Evolutionary conservation across 2,113 vertebrate species (phyloP).

Genomic region (Ctenomys sociabilis): DNA sequence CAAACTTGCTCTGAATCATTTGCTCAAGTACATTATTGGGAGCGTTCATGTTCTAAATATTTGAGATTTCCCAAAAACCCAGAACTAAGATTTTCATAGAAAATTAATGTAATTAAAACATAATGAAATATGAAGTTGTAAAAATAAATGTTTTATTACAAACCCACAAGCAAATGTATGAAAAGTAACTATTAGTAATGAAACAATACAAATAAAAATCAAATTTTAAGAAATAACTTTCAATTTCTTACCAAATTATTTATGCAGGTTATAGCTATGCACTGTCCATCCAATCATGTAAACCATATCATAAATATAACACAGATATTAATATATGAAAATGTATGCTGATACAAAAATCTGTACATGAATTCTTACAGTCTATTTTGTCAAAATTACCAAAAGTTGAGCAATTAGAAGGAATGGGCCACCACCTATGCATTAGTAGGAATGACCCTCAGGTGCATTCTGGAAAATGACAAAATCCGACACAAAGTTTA

Average conservation of each 20-base stretch:
- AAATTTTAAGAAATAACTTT: not conserved
- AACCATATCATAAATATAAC: not conserved
- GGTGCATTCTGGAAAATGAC: not conserved
- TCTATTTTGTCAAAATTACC: not conserved
- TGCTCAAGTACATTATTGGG: not conserved
- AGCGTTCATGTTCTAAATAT: not conserved
- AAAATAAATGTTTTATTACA: not conserved
- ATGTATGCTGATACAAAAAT: not conserved
- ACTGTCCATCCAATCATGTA: not conserved
- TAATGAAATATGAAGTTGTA: not conserved
- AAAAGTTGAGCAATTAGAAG: not conserved
- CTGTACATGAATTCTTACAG: not conserved
- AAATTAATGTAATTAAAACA: not conserved
- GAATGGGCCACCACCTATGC: not conserved
- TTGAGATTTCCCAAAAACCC: not conserved
- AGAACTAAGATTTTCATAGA: not conserved
- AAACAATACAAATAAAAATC: not conserved
- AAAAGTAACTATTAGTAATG: not conserved
- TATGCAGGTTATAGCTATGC: not conserved
- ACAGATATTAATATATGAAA: not conserved
- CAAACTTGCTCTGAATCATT: not conserved
- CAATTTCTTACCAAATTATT: slow-evolving; percentile 19
- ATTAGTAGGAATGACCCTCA: not conserved
- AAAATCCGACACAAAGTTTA: not conserved
- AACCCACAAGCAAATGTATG: not conserved